These are phyloP conservation scores for Littorina saxatilis DNA, from an alignment of 1,140 invertebrate species.

Conservation along the genomic window DNA sequence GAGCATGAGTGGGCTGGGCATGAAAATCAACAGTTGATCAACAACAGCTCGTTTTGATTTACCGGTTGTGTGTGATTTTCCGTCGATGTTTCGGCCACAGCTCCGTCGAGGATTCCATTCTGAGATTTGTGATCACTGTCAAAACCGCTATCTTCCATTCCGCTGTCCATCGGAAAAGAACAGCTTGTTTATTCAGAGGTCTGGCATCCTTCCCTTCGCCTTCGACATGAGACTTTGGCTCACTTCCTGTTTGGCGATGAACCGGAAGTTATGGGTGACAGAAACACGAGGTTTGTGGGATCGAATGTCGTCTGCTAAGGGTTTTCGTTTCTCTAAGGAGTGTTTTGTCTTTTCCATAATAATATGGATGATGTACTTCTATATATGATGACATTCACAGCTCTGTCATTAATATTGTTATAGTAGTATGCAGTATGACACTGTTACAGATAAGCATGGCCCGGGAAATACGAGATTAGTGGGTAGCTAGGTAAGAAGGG, in stretches of 20 bases:
- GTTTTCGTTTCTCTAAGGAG: not conserved
- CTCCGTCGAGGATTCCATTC: conserved; percentile 10
- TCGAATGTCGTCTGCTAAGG: not conserved
- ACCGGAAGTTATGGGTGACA: conserved; percentile 16
- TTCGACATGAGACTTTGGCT: not conserved
- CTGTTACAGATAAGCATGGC: no score
- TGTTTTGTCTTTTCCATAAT: not conserved
- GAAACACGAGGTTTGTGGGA: conserved; percentile 1
- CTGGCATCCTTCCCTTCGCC: not conserved
- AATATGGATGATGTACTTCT: not conserved
- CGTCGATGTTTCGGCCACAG: not conserved
- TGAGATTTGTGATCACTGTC: conserved; percentile 70
- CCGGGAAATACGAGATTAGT: no score
- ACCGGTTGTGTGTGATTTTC: conserved; percentile 16
- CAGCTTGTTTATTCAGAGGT: not conserved
- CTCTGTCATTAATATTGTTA: no score
- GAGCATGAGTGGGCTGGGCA: no score
- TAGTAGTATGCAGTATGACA: no score
- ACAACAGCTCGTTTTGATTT: not conserved
- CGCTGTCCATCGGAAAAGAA: conserved; percentile 55
- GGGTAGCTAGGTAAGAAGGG: not conserved
- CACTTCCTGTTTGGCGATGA: conserved; percentile 10
- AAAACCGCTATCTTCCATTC: conserved; percentile 73
- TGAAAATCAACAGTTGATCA: no score
- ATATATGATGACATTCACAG: no score